A percentile compares a stretch with the other conserved stretches of the same genome.
Conservation (phyloP, 2,888 invertebrate genomes). For the Lycophotia porphyrea region DNA sequence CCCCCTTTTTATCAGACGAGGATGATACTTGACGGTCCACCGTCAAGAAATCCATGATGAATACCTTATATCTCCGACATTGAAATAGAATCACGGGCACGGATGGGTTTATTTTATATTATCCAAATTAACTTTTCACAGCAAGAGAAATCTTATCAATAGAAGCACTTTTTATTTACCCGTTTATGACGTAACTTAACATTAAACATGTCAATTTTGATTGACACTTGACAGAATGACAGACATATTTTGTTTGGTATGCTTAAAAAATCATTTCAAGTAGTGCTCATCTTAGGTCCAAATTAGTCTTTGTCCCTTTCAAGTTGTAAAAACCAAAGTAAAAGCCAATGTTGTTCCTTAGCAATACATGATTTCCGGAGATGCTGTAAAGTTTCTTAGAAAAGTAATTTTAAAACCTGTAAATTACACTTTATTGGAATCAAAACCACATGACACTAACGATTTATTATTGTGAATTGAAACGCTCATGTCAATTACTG, state of each 20-base stretch:
- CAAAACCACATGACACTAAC: not conserved
- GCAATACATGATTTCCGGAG: not conserved
- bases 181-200: conserved; percentile 49
- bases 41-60: conserved; percentile 80
- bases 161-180: conserved; percentile 54
- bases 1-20: conserved; percentile 72
- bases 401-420: not conserved
- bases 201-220: conserved; percentile 26
- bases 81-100: conserved; percentile 9
- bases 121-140: not conserved
- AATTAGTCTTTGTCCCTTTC: not conserved
- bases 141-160: conserved; percentile 24
- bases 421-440: not conserved
- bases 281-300: no score
- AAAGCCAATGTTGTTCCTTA: not conserved
- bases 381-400: not conserved
- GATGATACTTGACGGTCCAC: conserved; percentile 77
- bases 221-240: conserved; percentile 20
- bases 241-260: not conserved
- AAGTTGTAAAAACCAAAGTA: not conserved
- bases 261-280: not conserved
- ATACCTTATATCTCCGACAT: conserved; percentile 43
- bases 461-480: not conserved
- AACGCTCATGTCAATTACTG: conserved; percentile 16
- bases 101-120: not conserved